Conservation (phyloP, 2,797 vertebrate species). For the Sciurus carolinensis region DNA sequence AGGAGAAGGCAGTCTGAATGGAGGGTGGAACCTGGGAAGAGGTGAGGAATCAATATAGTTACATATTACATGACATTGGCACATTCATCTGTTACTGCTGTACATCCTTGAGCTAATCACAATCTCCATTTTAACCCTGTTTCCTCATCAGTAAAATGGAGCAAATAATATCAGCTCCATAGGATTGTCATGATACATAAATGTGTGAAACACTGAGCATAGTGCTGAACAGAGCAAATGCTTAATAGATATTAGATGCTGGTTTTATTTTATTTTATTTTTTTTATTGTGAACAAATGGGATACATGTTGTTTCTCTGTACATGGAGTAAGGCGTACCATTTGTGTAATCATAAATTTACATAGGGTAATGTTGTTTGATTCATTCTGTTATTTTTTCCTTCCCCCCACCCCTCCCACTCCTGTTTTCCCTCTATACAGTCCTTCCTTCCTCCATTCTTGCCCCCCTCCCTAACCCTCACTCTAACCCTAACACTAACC, state of each 20-base stretch:
- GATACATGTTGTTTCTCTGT: no score
- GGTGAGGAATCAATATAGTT: background rate
- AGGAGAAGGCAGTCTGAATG: background rate
- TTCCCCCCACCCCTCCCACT: no score
- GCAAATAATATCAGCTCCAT: conserved; percentile 10
- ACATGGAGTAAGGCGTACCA: no score
- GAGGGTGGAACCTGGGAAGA: background rate
- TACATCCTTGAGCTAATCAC: background rate
- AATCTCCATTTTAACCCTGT: conserved; percentile 12
- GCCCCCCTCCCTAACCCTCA: no score
- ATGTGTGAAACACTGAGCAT: background rate
- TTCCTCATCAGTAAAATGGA: conserved; percentile 60
- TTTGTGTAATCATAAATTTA: no score
- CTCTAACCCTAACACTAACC: no score
- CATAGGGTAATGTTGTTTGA: no score
- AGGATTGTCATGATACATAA: background rate
- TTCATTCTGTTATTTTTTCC: no score
- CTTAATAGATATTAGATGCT: conserved; percentile 10
- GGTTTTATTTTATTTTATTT: no score
- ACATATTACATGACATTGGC: conserved; percentile 12
- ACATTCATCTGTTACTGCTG: conserved; percentile 6
- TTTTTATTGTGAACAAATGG: no score
- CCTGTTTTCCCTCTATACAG: no score
- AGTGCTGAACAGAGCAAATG: background rate
- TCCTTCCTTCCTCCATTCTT: no score